Conservation (phyloP, 1,140 invertebrate species). For the Linepithema humile region DNA sequence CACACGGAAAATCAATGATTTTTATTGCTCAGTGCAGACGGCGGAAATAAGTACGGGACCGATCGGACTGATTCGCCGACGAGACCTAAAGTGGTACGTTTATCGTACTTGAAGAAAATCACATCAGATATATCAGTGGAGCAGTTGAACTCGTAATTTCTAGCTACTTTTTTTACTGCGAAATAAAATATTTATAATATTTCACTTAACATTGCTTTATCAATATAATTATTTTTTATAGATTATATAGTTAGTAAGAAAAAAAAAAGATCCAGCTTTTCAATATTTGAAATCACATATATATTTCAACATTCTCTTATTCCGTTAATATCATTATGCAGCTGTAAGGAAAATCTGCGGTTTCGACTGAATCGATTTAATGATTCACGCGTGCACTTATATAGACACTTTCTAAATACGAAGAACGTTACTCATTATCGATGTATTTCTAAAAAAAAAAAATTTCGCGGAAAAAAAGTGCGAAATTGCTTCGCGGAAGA, state of each 20-base stretch:
- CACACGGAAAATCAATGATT: slow-evolving; percentile 37
- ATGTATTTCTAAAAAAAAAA: slow-evolving; percentile 27
- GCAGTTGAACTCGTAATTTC: neutral
- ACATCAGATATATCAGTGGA: neutral
- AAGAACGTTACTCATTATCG: neutral
- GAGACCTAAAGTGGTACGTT: slow-evolving; percentile 26
- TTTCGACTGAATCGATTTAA: slow-evolving; percentile 16
- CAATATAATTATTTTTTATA: neutral
- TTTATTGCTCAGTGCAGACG: slow-evolving; percentile 31
- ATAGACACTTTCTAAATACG: slow-evolving; percentile 7
- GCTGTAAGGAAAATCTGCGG: slow-evolving; percentile 1
- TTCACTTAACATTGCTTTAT: neutral
- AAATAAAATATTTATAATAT: neutral
- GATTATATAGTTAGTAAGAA: too few relatives aligned
- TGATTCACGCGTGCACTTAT: slow-evolving; percentile 2
- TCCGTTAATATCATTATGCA: neutral
- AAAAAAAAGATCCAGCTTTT: neutral
- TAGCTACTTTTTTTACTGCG: neutral
- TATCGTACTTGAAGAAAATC: slow-evolving; percentile 11
- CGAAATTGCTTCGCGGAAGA: slow-evolving; percentile 35
- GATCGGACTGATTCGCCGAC: slow-evolving; percentile 9
- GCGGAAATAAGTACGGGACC: slow-evolving; percentile 27
- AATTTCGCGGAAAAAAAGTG: slow-evolving; percentile 41
- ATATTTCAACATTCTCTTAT: too few relatives aligned
- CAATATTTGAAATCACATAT: neutral